phyloP scores from a whole-genome alignment of 2,797 vertebrate species.

The Danio jaintianensis region DNA sequence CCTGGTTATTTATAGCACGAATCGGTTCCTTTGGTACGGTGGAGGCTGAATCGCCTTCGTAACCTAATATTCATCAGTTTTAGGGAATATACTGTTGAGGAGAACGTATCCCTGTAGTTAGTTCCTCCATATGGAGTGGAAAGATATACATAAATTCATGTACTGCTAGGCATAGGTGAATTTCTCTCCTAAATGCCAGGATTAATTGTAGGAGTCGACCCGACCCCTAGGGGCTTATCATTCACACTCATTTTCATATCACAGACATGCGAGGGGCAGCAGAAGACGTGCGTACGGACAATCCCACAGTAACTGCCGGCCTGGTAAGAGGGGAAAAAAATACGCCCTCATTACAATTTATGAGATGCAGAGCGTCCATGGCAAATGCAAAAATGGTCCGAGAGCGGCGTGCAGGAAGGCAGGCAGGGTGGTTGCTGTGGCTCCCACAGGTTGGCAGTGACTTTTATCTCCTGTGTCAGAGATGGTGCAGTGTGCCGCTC shows the following conservation, averaged over 20 bases:
- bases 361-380: slow-evolving; percentile 80
- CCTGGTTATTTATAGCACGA: slow-evolving; percentile 56
- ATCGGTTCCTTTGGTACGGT: slow-evolving; percentile 54
- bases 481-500: slow-evolving; percentile 69
- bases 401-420: slow-evolving; percentile 68
- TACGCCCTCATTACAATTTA: slow-evolving; percentile 79
- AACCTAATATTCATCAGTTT: slow-evolving; percentile 21
- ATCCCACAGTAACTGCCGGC: slow-evolving; percentile 78
- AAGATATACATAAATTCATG: slow-evolving; percentile 62
- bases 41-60: slow-evolving; percentile 42
- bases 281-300: slow-evolving; percentile 78
- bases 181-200: slow-evolving; percentile 67
- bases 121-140: slow-evolving; percentile 9
- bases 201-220: slow-evolving; percentile 74
- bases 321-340: slow-evolving; percentile 56
- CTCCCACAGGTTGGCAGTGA: slow-evolving; percentile 75
- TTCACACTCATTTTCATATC: slow-evolving; percentile 79
- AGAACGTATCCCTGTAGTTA: not conserved
- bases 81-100: not conserved
- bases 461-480: slow-evolving; percentile 80
- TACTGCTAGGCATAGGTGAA: slow-evolving; percentile 60
- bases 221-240: slow-evolving; percentile 73
- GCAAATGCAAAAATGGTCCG: slow-evolving; percentile 80
- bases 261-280: slow-evolving; percentile 70
- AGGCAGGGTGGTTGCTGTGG: slow-evolving; percentile 74